Base-by-base conservation (phyloP, 2,888 invertebrate species). In the Cerastis rubricosa region DNA sequence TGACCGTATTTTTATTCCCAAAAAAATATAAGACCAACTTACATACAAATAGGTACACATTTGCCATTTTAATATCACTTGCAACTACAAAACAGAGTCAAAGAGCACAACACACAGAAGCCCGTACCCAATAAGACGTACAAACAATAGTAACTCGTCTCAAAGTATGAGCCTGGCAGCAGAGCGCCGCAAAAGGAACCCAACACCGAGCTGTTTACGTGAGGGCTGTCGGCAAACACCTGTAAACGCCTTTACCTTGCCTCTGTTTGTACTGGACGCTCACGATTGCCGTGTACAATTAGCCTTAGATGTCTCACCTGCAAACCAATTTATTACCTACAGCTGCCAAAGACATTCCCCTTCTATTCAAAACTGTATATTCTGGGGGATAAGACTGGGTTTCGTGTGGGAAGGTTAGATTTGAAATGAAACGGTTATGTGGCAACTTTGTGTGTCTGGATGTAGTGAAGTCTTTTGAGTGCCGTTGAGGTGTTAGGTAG, bases 191-290 rank as follows among this genome's bases (percentile, higher is more conserved):
- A 90, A 93, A 93, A 95, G 94, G 94, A 93, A 89, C 91, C 92
- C 92, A 90, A 91, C 93, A 91, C 85, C 88, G 90, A 91, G 91
- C 92, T 95, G 95, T 96, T 96, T 96, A 95, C 95, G 95, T 95
- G 95, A 92, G 95, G 95, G 94, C 92, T 92, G 93, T 94, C 93
- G 88, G 93, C 94, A 95, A 94, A 96, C 95, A 96, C 94, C 94
- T 94, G 94, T 93, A 92, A 93, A 93, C 93, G 92, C 93, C 93
- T 93, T 92, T 92, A 87, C 91, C 89, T 88, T 91, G 90, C 90
- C 89, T 90, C 91, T 95, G 92, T 96, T 95, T 95, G 92, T 89
- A 91, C 93, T 94, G 94, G 94, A 94, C 84, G 85, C 93, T 93
- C 93, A 92, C 94, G 92, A 94, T 91, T 93, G 93, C 94, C 91